Conservation (phyloP, 2,888 invertebrate species). For the Alloscopus bannaensis region DNA sequence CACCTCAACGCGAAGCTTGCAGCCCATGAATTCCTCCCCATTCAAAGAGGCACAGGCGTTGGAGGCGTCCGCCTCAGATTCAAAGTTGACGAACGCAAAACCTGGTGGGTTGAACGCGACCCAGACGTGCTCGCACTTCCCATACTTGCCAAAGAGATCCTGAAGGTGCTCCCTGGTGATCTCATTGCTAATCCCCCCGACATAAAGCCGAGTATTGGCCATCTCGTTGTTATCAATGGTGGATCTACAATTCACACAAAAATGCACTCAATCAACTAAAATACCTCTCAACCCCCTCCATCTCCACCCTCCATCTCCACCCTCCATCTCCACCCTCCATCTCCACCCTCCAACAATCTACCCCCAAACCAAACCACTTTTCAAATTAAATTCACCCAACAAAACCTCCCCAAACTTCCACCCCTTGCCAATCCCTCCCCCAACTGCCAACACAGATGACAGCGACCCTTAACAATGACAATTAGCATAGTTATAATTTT, state of each 20-base stretch:
- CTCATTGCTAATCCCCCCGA: constrained; percentile 91
- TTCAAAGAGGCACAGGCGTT: constrained; percentile 92
- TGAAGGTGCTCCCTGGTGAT: constrained; percentile 95
- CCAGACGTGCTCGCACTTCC: constrained; percentile 94
- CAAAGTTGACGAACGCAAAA: constrained; percentile 95
- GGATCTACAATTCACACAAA: too few species aligned
- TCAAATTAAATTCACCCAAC: constrained; percentile 5
- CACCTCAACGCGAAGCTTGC: constrained; percentile 91
- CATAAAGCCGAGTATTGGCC: constrained; percentile 86
- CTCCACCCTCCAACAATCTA: background rate
- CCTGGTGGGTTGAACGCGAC: constrained; percentile 95
- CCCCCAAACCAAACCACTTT: background rate
- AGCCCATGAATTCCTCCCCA: constrained; percentile 90
- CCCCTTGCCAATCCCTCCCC: background rate
- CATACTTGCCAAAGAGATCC: constrained; percentile 92
- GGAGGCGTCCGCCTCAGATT: constrained; percentile 91
- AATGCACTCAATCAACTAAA: too few species aligned
- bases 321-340: background rate
- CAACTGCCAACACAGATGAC: background rate
- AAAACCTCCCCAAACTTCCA: too few species aligned
- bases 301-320: background rate
- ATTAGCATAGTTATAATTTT: constrained; percentile 12
- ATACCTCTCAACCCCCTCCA: background rate
- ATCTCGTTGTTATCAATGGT: constrained; percentile 53
- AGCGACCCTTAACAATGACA: constrained; percentile 8